Percentiles rank a stretch among this genome's conserved stretches.
Evolutionary conservation across 2,113 vertebrate species (phyloP).

Genomic region (Cariama cristata): DNA sequence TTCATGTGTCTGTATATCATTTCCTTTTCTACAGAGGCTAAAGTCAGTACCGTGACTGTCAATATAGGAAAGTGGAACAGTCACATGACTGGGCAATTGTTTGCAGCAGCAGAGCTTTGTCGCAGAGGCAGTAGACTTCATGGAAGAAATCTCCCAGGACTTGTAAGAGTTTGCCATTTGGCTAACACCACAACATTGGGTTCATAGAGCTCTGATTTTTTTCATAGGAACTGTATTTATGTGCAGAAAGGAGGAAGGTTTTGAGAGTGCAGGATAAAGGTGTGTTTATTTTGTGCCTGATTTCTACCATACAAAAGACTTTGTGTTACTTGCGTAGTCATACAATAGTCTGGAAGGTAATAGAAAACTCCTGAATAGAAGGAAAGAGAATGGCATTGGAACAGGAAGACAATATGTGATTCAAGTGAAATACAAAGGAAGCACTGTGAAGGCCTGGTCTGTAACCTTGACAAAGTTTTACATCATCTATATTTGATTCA

Average conservation of each 20-base stretch:
- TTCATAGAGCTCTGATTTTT: neutral
- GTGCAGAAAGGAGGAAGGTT: neutral
- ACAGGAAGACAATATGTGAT: slow-evolving; percentile 70
- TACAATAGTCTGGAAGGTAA: slow-evolving; percentile 77
- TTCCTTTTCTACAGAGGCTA: slow-evolving; percentile 1
- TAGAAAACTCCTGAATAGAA: slow-evolving; percentile 76
- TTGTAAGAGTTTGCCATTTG: slow-evolving; percentile 17
- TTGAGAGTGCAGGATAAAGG: slow-evolving; percentile 9
- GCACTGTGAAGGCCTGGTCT: slow-evolving; percentile 29
- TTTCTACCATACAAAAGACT: slow-evolving; percentile 60
- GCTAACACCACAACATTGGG: rapidly evolving
- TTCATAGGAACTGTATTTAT: neutral
- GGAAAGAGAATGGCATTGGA: slow-evolving; percentile 68
- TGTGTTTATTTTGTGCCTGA: slow-evolving; percentile 52
- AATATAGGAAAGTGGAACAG: slow-evolving; percentile 25
- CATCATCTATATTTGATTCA: neutral
- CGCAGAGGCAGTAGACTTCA: neutral
- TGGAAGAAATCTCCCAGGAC: neutral
- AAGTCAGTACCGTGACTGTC: neutral
- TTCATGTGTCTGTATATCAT: neutral
- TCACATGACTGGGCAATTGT: neutral
- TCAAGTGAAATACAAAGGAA: slow-evolving; percentile 69
- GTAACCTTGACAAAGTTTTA: slow-evolving; percentile 55
- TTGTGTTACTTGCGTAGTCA: slow-evolving; percentile 38
- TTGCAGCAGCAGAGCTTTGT: neutral